Percentiles rank a stretch among this genome's conserved stretches.
These are phyloP conservation scores for Platichthys stellatus DNA, from an alignment of 2,113 vertebrate species.

Conservation along the genomic window DNA sequence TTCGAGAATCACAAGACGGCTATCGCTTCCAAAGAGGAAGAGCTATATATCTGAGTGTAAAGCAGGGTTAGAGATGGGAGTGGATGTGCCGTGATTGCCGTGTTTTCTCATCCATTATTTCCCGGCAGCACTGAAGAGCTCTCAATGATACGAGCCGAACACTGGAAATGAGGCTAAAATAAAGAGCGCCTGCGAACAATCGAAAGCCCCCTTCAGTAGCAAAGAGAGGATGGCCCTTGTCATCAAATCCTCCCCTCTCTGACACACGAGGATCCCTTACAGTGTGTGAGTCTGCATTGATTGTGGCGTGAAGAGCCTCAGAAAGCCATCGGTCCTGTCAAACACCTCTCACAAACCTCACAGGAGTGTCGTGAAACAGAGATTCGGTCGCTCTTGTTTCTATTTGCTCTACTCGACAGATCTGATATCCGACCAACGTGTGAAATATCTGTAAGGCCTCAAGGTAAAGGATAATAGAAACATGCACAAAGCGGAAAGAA, in stretches of 20 bases:
- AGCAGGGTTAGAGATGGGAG: slow-evolving; percentile 19
- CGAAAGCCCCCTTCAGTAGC: too few species aligned
- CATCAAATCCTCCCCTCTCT: too few species aligned
- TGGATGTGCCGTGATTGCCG: slow-evolving; percentile 37
- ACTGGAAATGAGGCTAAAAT: slow-evolving; percentile 32
- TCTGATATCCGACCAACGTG: slow-evolving; percentile 1
- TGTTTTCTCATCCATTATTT: slow-evolving; percentile 45
- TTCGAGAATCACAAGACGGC: slow-evolving; percentile 42
- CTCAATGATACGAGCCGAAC: slow-evolving; percentile 44
- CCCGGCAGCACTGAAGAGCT: slow-evolving; percentile 21
- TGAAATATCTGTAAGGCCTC: slow-evolving; percentile 1
- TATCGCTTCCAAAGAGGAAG: slow-evolving; percentile 51
- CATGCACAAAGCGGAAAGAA: neutral
- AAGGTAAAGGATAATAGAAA: slow-evolving; percentile 12
- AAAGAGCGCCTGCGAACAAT: slow-evolving; percentile 28
- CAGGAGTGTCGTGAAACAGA: neutral
- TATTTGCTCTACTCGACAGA: slow-evolving; percentile 1
- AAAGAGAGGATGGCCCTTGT: too few species aligned
- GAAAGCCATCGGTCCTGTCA: slow-evolving; percentile 32
- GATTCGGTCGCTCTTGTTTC: neutral
- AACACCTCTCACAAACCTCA: slow-evolving; percentile 29
- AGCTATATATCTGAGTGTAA: slow-evolving; percentile 35
- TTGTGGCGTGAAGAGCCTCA: slow-evolving; percentile 24
- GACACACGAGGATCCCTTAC: slow-evolving; percentile 28
- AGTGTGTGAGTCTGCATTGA: slow-evolving; percentile 36